phyloP scores from a whole-genome alignment of 2,113 vertebrate species.

The Gnathonemus longibarbis region DNA sequence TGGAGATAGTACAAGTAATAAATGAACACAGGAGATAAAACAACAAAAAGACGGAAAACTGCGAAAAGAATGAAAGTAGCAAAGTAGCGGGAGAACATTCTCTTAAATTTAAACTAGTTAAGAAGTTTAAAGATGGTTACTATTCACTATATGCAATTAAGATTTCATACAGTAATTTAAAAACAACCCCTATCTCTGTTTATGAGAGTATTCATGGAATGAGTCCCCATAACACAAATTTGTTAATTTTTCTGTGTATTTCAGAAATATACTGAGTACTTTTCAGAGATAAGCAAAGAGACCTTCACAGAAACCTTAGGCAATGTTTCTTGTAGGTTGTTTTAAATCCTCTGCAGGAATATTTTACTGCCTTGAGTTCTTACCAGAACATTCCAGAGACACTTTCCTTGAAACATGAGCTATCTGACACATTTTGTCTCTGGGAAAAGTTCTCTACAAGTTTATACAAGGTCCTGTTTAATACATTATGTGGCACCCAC shows the following conservation, averaged over 20 bases:
- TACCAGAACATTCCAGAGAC: conserved; percentile 1
- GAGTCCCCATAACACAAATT: background rate
- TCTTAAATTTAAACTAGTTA: background rate
- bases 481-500: background rate
- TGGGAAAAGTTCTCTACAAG: conserved; percentile 1
- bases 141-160: background rate
- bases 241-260: background rate
- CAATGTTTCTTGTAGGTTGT: background rate
- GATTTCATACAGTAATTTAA: background rate
- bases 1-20: background rate
- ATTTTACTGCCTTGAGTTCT: conserved; percentile 1
- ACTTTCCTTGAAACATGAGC: background rate
- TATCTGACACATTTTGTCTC: conserved; percentile 3
- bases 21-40: background rate
- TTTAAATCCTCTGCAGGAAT: background rate
- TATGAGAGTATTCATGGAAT: background rate
- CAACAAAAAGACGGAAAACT: background rate
- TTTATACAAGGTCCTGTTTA: conserved; percentile 2
- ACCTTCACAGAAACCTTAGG: background rate
- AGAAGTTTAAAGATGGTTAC: background rate
- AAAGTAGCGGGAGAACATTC: background rate
- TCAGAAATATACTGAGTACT: background rate
- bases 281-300: background rate
- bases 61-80: background rate
- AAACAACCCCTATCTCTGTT: background rate